Percentiles rank a stretch among this genome's conserved stretches.
Conservation (phyloP, 2,113 vertebrate genomes). For the Litocranius walleri region DNA sequence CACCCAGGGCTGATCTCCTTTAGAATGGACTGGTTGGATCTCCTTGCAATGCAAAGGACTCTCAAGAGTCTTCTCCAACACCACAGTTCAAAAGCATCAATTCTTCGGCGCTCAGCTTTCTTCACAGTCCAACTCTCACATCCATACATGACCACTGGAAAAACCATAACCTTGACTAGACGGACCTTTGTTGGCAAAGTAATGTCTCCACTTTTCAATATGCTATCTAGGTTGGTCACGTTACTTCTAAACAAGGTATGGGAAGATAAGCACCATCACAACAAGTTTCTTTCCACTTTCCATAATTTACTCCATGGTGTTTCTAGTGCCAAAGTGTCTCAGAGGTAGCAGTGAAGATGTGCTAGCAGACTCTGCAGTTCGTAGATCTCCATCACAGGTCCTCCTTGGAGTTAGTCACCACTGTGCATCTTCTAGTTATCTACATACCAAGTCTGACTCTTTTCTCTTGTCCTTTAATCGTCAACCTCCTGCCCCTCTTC, state of each 20-base stretch:
- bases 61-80: too few species aligned
- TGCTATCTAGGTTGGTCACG: too few species aligned
- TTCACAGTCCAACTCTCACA: too few species aligned
- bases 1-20: too few species aligned
- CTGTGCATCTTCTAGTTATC: conserved; percentile 56
- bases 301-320: conserved; percentile 18
- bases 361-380: conserved; percentile 67
- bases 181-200: too few species aligned
- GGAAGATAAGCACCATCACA: background rate
- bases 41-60: too few species aligned
- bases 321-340: background rate
- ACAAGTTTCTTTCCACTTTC: background rate
- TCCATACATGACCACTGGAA: too few species aligned
- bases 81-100: too few species aligned
- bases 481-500: background rate
- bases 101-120: too few species aligned
- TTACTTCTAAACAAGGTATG: background rate
- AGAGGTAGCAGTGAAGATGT: conserved; percentile 43
- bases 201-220: too few species aligned
- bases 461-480: background rate
- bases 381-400: conserved; percentile 26
- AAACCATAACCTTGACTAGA: too few species aligned
- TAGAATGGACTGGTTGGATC: too few species aligned
- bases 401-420: background rate
- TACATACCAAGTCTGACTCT: conserved; percentile 25